Percentiles rank a stretch among this genome's conserved stretches.
Conservation (phyloP, 2,888 invertebrate genomes). For the Trachelus stipa region DNA sequence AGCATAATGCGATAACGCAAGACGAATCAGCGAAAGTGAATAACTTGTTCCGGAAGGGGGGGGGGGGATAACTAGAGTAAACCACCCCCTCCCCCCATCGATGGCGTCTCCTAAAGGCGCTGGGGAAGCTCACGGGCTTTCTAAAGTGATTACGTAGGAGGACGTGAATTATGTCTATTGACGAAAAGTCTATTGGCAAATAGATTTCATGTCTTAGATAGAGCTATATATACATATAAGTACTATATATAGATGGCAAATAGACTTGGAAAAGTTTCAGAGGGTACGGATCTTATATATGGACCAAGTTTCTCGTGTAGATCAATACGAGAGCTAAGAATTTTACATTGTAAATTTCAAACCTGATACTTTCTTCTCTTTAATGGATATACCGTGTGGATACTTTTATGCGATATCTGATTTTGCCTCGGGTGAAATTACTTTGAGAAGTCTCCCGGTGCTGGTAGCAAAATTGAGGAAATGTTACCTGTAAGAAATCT, state of each 20-base stretch:
- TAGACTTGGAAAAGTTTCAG: neutral
- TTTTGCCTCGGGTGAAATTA: neutral
- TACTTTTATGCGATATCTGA: neutral
- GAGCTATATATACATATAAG: neutral
- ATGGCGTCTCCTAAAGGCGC: constrained; percentile 19
- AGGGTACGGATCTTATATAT: neutral
- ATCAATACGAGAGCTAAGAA: neutral
- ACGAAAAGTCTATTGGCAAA: neutral
- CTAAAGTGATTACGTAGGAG: constrained; percentile 33
- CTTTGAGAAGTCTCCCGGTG: neutral
- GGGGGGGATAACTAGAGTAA: neutral
- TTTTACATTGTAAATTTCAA: neutral
- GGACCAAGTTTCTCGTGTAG: neutral
- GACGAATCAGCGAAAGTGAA: neutral
- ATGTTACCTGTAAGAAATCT: constrained; percentile 89
- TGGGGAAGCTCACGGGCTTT: constrained; percentile 33
- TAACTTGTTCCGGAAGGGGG: neutral
- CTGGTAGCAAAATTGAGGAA: neutral
- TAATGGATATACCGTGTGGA: neutral
- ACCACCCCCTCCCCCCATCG: neutral
- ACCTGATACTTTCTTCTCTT: no score
- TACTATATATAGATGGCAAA: no score
- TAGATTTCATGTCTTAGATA: neutral
- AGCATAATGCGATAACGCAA: neutral
- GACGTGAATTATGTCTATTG: constrained; percentile 13